A percentile compares a stretch with the other conserved stretches of the same genome.
Evolutionary conservation across 2,888 invertebrate genomes (phyloP).

Genomic region (Chrysodeixis includens): DNA sequence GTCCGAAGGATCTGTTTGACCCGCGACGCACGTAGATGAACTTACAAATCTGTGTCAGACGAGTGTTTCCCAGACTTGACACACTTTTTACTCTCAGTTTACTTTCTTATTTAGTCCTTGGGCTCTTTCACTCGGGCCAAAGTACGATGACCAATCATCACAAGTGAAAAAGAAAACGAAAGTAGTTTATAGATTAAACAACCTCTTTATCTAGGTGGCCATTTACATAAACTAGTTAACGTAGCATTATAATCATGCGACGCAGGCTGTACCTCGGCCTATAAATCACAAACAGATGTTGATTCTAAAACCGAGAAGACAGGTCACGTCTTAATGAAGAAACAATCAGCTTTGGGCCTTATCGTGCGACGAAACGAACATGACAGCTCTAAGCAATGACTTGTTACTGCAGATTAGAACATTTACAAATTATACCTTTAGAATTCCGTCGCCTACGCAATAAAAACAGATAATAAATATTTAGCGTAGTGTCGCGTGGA

Average conservation of each 20-base stretch:
- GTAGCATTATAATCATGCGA: slow-evolving; percentile 16
- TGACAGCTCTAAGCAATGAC: slow-evolving; percentile 25
- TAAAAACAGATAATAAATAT: slow-evolving; percentile 30
- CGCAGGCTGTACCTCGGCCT: neutral
- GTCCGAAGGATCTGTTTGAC: slow-evolving; percentile 47
- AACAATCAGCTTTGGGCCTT: slow-evolving; percentile 38
- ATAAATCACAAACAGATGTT: slow-evolving; percentile 6
- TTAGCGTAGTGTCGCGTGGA: slow-evolving; percentile 28
- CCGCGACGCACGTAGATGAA: slow-evolving; percentile 66
- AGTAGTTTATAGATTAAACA: slow-evolving; percentile 73
- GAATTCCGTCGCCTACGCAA: slow-evolving; percentile 22
- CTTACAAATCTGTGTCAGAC: slow-evolving; percentile 72
- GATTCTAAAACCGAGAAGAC: neutral
- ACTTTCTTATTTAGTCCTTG: slow-evolving; percentile 78
- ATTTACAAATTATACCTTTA: slow-evolving; percentile 39
- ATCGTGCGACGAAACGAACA: slow-evolving; percentile 31
- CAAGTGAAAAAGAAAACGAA: slow-evolving; percentile 77
- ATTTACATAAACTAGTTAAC: slow-evolving; percentile 65
- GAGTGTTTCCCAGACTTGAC: slow-evolving; percentile 71
- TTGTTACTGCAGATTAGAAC: slow-evolving; percentile 23
- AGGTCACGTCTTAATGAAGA: slow-evolving; percentile 6
- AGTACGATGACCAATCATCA: slow-evolving; percentile 53
- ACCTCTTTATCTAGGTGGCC: slow-evolving; percentile 62
- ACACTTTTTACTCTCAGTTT: slow-evolving; percentile 69
- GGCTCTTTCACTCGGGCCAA: slow-evolving; percentile 69